Evolutionary conservation across 2,113 vertebrate genomes (phyloP).

Genomic region (Seriola dumerili): DNA sequence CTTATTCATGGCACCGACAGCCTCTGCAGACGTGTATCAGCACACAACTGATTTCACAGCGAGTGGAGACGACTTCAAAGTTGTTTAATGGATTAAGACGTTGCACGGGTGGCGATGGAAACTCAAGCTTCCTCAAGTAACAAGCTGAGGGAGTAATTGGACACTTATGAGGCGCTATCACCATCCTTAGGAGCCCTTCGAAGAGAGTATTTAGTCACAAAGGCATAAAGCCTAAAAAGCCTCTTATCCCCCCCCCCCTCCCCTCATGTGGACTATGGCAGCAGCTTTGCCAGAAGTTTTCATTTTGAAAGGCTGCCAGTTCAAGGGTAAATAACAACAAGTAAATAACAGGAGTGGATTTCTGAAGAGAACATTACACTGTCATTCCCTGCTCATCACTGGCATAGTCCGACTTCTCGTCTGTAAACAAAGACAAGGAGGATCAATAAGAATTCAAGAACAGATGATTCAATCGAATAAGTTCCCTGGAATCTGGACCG

Average conservation of each 20-base stretch:
- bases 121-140: conserved; percentile 30
- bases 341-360: conserved; percentile 28
- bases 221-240: conserved; percentile 61
- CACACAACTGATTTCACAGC: conserved; percentile 19
- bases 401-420: background rate
- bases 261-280: conserved; percentile 14
- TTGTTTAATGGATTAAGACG: conserved; percentile 39
- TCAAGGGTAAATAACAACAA: conserved; percentile 45
- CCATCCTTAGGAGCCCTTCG: conserved; percentile 10
- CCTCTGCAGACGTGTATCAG: conserved; percentile 11
- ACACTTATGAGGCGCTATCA: conserved; percentile 40
- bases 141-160: conserved; percentile 52
- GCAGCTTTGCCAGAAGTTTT: conserved; percentile 56
- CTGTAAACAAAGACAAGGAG: background rate
- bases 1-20: conserved; percentile 15
- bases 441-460: background rate
- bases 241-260: conserved; percentile 38
- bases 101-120: conserved; percentile 9
- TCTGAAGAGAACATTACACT: background rate
- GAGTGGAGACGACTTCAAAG: conserved; percentile 8
- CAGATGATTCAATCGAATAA: background rate
- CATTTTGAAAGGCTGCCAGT: conserved; percentile 38
- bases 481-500: background rate
- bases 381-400: background rate
- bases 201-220: conserved; percentile 51